phyloP scores from a whole-genome alignment of 2,797 vertebrate species.

The Eupleurogrammus muticus region DNA sequence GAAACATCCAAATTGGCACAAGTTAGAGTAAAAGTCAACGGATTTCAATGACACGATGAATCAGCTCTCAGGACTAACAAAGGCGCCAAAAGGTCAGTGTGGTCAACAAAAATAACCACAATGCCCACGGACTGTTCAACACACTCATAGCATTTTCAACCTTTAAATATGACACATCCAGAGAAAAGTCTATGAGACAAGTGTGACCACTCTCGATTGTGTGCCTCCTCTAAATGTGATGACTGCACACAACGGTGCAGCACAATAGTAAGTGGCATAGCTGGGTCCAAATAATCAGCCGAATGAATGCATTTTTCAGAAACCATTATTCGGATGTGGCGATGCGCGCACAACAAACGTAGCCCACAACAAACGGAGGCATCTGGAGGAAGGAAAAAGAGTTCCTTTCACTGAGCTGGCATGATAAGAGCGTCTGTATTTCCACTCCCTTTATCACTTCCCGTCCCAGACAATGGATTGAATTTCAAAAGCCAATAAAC shows the following conservation, averaged over 20 bases:
- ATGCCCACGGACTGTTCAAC: conserved; percentile 41
- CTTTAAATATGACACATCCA: conserved; percentile 72
- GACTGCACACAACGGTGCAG: conserved; percentile 73
- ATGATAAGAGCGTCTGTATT: conserved; percentile 86
- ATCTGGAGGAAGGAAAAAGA: conserved; percentile 75
- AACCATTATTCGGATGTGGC: conserved; percentile 83
- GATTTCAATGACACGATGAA: conserved; percentile 19
- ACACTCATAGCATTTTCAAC: conserved; percentile 53
- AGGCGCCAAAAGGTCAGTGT: conserved; percentile 47
- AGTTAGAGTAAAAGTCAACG: conserved; percentile 19
- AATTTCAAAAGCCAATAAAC: conserved; percentile 89
- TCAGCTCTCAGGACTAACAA: conserved; percentile 27
- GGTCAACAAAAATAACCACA: conserved; percentile 52
- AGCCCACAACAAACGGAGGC: conserved; percentile 81
- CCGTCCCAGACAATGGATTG: conserved; percentile 86
- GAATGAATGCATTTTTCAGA: conserved; percentile 85
- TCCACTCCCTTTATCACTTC: conserved; percentile 85
- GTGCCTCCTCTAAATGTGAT: conserved; percentile 74
- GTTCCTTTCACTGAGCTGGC: conserved; percentile 85
- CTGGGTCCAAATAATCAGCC: conserved; percentile 80
- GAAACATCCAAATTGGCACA: conserved; percentile 18
- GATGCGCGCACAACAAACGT: conserved; percentile 79
- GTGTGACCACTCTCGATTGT: conserved; percentile 75
- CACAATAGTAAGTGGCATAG: conserved; percentile 78
- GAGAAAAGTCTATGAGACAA: conserved; percentile 74